Percentiles rank a stretch among this genome's conserved stretches.
Conservation (phyloP, 2,797 vertebrate genomes). For the Chromobotia macracanthus region DNA sequence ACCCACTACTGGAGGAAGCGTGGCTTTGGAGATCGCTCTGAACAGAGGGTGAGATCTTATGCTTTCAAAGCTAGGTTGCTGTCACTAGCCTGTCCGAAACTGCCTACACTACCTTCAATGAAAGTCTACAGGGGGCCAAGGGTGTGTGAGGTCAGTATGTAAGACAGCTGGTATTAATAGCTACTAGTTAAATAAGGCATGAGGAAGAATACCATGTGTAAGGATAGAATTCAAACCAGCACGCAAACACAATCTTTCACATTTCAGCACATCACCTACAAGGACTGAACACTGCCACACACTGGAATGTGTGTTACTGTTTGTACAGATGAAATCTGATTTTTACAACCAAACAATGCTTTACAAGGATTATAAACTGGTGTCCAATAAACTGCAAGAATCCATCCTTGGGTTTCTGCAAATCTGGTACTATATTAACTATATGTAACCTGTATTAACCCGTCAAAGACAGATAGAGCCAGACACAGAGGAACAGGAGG, state of each 20-base stretch:
- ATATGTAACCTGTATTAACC: neutral
- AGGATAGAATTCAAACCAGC: constrained; percentile 41
- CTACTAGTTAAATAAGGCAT: constrained; percentile 47
- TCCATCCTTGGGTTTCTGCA: neutral
- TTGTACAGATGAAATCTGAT: neutral
- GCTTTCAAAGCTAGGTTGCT: no score
- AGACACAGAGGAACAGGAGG: constrained; percentile 32
- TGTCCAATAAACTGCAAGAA: neutral
- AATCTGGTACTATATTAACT: neutral
- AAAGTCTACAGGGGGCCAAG: neutral
- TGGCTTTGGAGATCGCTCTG: no score
- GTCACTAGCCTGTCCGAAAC: no score
- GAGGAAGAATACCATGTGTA: constrained; percentile 43
- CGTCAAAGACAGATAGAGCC: neutral
- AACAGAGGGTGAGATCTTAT: no score
- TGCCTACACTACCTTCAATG: no score
- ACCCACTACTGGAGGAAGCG: no score
- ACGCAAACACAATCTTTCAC: constrained; percentile 27
- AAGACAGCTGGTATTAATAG: constrained; percentile 55
- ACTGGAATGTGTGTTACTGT: neutral
- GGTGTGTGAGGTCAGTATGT: constrained; percentile 23
- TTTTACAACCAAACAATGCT: constrained; percentile 2
- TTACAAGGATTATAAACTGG: neutral
- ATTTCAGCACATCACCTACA: constrained; percentile 12
- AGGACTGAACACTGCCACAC: constrained; percentile 15